Evolutionary conservation across 2,113 vertebrate genomes (phyloP).

Genomic region (Cyanoliseus patagonus): DNA sequence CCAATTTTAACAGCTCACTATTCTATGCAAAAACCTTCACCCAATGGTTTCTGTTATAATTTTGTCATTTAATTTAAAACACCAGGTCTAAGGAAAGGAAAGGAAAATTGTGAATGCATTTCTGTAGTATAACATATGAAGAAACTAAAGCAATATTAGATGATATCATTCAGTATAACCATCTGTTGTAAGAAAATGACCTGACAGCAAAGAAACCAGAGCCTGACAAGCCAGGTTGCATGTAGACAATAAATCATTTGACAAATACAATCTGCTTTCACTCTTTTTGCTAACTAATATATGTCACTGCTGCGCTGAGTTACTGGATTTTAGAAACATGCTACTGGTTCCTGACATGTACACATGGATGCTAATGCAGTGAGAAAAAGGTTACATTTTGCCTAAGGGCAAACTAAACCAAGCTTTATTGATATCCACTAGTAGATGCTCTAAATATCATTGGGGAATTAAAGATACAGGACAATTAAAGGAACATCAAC

Average conservation of each 20-base stretch:
- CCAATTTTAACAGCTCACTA: background rate
- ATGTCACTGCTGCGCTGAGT: background rate
- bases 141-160: background rate
- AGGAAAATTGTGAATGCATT: background rate
- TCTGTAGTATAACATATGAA: background rate
- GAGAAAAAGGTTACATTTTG: constrained; percentile 33
- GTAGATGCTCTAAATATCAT: background rate
- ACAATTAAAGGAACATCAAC: background rate
- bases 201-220: background rate
- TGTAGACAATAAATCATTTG: constrained; percentile 42
- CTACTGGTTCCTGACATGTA: background rate
- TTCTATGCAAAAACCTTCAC: background rate
- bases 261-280: constrained; percentile 42
- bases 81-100: background rate
- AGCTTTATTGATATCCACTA: constrained; percentile 10
- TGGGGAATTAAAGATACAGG: constrained; percentile 6
- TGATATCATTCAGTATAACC: background rate
- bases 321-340: constrained; percentile 20
- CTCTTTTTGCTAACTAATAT: constrained; percentile 41
- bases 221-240: background rate
- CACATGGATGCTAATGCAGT: background rate
- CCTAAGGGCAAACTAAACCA: constrained; percentile 35
- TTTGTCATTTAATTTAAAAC: background rate
- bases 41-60: background rate
- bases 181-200: constrained; percentile 41